A percentile compares a stretch with the other conserved stretches of the same genome.
Evolutionary conservation across 2,888 invertebrate species (phyloP).

Genomic region (Zele albiditarsus): DNA sequence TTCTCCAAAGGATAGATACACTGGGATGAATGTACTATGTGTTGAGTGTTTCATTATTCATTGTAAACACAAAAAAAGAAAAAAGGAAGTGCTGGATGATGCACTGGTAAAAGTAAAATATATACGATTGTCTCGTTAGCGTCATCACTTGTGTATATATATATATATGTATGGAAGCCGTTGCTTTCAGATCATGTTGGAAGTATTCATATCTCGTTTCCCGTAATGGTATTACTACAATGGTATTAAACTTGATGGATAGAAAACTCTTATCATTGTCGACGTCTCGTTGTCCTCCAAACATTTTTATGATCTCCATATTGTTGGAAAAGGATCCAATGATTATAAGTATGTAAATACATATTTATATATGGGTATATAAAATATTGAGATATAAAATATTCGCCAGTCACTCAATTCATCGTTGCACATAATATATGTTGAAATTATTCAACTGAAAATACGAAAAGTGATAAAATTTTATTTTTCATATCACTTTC

Average conservation of each 20-base stretch:
- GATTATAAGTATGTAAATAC: neutral
- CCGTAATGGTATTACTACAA: neutral
- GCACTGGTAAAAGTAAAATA: neutral
- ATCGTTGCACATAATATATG: neutral
- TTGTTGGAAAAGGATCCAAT: neutral
- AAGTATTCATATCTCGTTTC: neutral
- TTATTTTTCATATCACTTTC: neutral
- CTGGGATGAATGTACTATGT: neutral
- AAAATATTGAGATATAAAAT: neutral
- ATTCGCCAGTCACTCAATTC: neutral
- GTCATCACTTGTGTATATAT: too few relatives aligned
- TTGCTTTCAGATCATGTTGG: neutral
- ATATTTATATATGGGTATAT: neutral
- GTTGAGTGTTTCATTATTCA: neutral
- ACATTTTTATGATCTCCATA: neutral
- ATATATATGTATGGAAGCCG: neutral
- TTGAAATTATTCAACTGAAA: neutral
- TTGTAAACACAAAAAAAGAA: neutral
- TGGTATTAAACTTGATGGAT: slow-evolving; percentile 18
- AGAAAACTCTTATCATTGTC: slow-evolving; percentile 18
- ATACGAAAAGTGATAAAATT: neutral
- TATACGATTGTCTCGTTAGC: neutral
- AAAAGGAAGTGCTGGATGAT: neutral
- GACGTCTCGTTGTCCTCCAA: slow-evolving; percentile 24
- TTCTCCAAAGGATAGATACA: neutral